Percentiles rank a stretch among this genome's conserved stretches.
phyloP scores from a whole-genome alignment of 1,140 invertebrate genomes.

The Drosophila varians region DNA sequence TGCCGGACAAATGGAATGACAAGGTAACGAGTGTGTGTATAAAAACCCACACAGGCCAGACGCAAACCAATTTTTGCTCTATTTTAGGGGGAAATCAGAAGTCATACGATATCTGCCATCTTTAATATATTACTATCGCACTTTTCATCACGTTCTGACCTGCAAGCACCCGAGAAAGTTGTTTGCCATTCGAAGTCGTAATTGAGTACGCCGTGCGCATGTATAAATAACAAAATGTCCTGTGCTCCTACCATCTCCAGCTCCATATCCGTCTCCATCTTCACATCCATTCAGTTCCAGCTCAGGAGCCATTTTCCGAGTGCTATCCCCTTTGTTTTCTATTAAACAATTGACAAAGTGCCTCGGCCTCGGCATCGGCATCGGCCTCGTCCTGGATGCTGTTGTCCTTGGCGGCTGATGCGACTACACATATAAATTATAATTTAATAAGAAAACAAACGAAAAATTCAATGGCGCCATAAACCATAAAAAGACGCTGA shows the following conservation, averaged over 20 bases:
- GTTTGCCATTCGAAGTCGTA: constrained; percentile 53
- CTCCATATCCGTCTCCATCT: no score
- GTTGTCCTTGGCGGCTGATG: constrained; percentile 31
- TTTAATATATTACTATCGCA: constrained; percentile 50
- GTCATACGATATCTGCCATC: constrained; percentile 29
- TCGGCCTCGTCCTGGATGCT: constrained; percentile 5
- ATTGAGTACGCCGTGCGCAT: constrained; percentile 53
- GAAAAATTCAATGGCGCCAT: constrained; percentile 81
- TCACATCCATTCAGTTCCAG: background rate
- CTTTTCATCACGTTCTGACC: constrained; percentile 48
- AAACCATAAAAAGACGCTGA: constrained; percentile 78
- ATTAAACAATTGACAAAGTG: constrained; percentile 74
- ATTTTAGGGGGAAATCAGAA: background rate
- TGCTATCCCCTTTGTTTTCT: constrained; percentile 55
- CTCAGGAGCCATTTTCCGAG: constrained; percentile 9
- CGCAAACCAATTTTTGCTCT: no score
- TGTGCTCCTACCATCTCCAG: background rate
- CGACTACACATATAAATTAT: constrained; percentile 78
- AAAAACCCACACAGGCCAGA: background rate
- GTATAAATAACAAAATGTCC: constrained; percentile 62
- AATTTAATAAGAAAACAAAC: constrained; percentile 82
- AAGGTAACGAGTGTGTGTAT: background rate
- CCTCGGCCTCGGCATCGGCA: constrained; percentile 17
- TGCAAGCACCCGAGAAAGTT: constrained; percentile 43
- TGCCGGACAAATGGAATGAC: background rate